A percentile compares a stretch with the other conserved stretches of the same genome.
These are phyloP conservation scores for Rattus rattus DNA, from an alignment of 2,113 vertebrate genomes.

Conservation along the genomic window DNA sequence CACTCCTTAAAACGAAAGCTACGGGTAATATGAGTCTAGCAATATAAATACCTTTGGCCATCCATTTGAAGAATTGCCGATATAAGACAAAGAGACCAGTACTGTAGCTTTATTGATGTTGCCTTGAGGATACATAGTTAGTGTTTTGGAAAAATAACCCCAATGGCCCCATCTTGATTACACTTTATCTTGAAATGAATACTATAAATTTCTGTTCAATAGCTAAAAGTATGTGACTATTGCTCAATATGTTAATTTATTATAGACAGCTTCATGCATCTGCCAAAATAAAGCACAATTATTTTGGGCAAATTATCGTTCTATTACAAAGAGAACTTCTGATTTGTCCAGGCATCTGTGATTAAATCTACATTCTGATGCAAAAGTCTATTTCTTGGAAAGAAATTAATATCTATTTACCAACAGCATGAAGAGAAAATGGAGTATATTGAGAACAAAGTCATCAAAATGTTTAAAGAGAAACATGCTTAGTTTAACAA, in stretches of 20 bases:
- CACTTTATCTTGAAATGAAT: conserved; percentile 80
- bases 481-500: background rate
- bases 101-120: background rate
- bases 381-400: conserved; percentile 62
- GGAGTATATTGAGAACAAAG: conserved; percentile 48
- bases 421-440: background rate
- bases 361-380: conserved; percentile 61
- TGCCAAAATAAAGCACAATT: conserved; percentile 79
- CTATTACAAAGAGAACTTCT: conserved; percentile 72
- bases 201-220: conserved; percentile 63
- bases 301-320: conserved; percentile 65
- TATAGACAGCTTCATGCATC: conserved; percentile 57
- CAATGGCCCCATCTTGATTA: conserved; percentile 68
- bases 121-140: conserved; percentile 65
- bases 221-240: conserved; percentile 58
- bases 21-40: conserved; percentile 65
- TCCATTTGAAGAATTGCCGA: conserved; percentile 62
- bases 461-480: background rate
- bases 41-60: conserved; percentile 70
- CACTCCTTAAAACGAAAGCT: conserved; percentile 70
- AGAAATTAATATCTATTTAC: conserved; percentile 44
- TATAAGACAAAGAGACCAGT: conserved; percentile 72
- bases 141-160: conserved; percentile 76
- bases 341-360: conserved; percentile 67
- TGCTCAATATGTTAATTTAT: conserved; percentile 72